Evolutionary conservation across 2,888 invertebrate species (phyloP), one percentile per base, ranked within the genome.

Genomic region (Parapristionchus giblindavisi): DNA sequence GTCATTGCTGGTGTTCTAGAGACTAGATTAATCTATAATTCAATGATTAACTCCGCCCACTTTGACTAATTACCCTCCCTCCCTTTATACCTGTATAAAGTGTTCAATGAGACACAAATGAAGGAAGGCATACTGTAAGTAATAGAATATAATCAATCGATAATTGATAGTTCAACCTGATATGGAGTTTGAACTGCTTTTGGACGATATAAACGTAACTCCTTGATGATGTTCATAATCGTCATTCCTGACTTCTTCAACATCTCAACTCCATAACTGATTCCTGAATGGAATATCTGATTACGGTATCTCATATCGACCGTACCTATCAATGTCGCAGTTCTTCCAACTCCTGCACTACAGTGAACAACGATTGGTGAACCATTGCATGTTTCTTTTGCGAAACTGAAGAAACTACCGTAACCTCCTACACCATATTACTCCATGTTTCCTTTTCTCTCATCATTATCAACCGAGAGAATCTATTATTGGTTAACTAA

Each of bases 251-350:
- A n/a, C 36, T 52, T 52, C 66, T 68, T 48, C 51, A 68, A 52
- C 1, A 68, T 48, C 21, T 48, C 52, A 21, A 34, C 51, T 8
- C 34, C 66, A 34, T 36, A 68, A 36, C 66, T 68, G 66, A 68
- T 21, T 51, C 51, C 66, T 68, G 32, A n/a, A 34, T 14, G 66
- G 66, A 29, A 52, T 48, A 8, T 32, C 32, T 6, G 48, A n/a
- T 52, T 68, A 68, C 51, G 32, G 66, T 68, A 51, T 36, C 1
- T n/a, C 29, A 36, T 4, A 29, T 1, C 1, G 4, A 66, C 32
- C 21, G 66, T 68, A 68, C 68, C 68, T 24, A 68, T 68, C 51
- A 68, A 68, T 2, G 68, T 68, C 8, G 68, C 68, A n/a, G 68
- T 68, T 27, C 68, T 51, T 43, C 68, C 68, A 1, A 68, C 68